phyloP scores from a whole-genome alignment of 35 echinoderm and acorn worm genomes.

The Hemicentrotus pulcherrimus region DNA sequence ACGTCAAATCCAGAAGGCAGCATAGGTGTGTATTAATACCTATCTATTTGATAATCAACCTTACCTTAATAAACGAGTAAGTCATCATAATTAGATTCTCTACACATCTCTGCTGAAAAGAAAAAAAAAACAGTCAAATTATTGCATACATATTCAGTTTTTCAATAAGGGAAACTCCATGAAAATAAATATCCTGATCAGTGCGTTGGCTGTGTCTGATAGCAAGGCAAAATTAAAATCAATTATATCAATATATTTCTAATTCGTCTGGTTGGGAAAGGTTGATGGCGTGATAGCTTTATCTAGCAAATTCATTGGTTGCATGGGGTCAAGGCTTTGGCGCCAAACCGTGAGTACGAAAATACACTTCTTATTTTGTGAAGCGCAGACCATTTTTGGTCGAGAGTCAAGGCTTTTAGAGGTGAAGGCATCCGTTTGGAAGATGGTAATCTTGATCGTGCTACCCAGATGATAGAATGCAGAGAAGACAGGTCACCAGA shows the following conservation, averaged over 20 bases:
- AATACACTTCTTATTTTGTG: neutral
- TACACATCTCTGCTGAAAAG: too few species aligned
- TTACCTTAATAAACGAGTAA: too few species aligned
- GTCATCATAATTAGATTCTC: too few species aligned
- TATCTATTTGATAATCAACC: too few species aligned
- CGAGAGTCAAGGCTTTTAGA: neutral
- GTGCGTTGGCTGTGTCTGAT: neutral
- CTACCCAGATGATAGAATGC: neutral
- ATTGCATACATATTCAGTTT: too few species aligned
- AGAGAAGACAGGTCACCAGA: neutral
- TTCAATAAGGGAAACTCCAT: too few species aligned
- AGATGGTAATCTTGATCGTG: conserved; percentile 10
- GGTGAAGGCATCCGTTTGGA: conserved; percentile 9
- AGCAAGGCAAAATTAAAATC: neutral
- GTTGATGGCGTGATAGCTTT: neutral
- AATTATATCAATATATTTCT: neutral
- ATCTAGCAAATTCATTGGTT: neutral
- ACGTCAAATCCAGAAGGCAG: too few species aligned
- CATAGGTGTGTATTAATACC: too few species aligned
- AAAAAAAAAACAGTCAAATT: too few species aligned
- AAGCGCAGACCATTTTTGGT: neutral
- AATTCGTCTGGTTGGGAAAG: neutral
- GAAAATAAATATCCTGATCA: too few species aligned
- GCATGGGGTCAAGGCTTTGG: neutral
- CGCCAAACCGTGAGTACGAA: neutral